Evolutionary conservation across 2,888 invertebrate species (phyloP).

Genomic region (Lissonota sp.): DNA sequence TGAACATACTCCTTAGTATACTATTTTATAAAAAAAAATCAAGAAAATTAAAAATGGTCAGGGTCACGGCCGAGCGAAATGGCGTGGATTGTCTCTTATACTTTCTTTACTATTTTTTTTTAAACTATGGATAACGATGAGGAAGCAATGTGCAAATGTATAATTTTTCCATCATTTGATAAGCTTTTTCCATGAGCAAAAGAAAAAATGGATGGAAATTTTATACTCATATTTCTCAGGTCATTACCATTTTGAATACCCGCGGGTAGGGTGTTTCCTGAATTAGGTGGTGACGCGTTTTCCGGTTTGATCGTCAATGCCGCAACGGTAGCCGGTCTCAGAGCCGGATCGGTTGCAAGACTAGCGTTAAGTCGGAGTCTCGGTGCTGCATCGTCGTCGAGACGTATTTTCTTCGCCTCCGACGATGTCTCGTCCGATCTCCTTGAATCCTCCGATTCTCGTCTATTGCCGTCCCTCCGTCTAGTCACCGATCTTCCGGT

Average conservation of each 20-base stretch:
- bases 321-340: conserved; percentile 88
- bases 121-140: too few species aligned
- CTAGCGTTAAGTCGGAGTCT: conserved; percentile 91
- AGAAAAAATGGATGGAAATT: conserved; percentile 1
- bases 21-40: too few species aligned
- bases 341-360: conserved; percentile 93
- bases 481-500: conserved; percentile 63
- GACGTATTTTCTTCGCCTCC: conserved; percentile 78
- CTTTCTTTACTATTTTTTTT: too few species aligned
- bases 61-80: too few species aligned
- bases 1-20: too few species aligned
- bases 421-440: conserved; percentile 74
- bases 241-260: conserved; percentile 81
- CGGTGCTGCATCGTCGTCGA: conserved; percentile 84
- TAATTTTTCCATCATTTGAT: background rate
- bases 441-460: conserved; percentile 78
- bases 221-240: too few species aligned
- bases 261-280: conserved; percentile 75
- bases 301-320: conserved; percentile 82
- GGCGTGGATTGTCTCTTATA: too few species aligned
- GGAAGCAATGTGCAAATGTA: background rate
- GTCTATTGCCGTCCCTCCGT: conserved; percentile 70
- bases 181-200: background rate
- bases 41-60: too few species aligned
- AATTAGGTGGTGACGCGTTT: conserved; percentile 77